A percentile compares a stretch with the other conserved stretches of the same genome.
phyloP scores from a whole-genome alignment of 2,888 invertebrate genomes.

The Cataglyphis cursor region DNA sequence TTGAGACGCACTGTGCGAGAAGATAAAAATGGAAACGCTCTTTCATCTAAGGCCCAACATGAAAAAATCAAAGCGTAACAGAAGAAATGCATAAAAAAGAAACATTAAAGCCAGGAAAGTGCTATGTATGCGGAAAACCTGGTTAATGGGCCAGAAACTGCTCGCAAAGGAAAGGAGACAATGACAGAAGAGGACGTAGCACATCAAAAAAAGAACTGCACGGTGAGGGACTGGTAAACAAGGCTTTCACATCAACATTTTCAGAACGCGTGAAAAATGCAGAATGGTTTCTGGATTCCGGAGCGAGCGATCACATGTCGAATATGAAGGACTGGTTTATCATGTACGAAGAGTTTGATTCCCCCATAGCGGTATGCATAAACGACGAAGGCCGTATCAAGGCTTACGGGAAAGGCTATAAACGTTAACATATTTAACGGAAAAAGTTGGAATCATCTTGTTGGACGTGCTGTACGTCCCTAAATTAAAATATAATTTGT shows the following conservation, averaged over 20 bases:
- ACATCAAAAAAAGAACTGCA: slow-evolving; percentile 22
- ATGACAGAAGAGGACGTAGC: background rate
- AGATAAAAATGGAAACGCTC: slow-evolving; percentile 21
- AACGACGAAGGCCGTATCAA: slow-evolving; percentile 58
- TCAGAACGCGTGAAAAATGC: background rate
- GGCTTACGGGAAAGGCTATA: slow-evolving; percentile 60
- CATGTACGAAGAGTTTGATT: slow-evolving; percentile 23
- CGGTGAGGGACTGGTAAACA: slow-evolving; percentile 45
- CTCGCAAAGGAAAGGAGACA: background rate
- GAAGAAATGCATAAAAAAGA: background rate
- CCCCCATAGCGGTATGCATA: slow-evolving; percentile 42
- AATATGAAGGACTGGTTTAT: slow-evolving; percentile 56
- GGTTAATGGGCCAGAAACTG: slow-evolving; percentile 59
- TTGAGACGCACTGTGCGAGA: slow-evolving; percentile 10
- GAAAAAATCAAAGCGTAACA: background rate
- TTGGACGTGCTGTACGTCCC: slow-evolving; percentile 60
- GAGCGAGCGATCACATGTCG: slow-evolving; percentile 68
- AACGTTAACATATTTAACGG: slow-evolving; percentile 65
- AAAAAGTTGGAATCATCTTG: slow-evolving; percentile 56
- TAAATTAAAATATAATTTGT: slow-evolving; percentile 56
- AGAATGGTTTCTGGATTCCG: slow-evolving; percentile 60
- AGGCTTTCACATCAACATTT: slow-evolving; percentile 45
- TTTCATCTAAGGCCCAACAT: background rate
- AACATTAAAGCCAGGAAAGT: too few relatives aligned
- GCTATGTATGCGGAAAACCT: slow-evolving; percentile 36